Conservation (phyloP, 1,140 invertebrate species). For the Anadara kagoshimensis region DNA sequence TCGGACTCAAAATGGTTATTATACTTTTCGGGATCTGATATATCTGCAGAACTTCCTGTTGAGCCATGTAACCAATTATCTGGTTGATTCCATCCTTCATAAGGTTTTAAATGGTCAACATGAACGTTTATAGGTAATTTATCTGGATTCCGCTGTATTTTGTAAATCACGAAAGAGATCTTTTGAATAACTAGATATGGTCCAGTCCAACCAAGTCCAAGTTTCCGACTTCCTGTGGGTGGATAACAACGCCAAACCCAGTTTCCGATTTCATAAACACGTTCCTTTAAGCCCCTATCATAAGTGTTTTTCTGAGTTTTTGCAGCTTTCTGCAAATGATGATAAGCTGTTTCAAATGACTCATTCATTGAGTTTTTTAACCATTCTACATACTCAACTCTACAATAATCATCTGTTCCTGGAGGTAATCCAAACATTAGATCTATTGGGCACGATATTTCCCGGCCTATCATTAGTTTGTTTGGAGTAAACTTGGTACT, state of each 20-base stretch:
- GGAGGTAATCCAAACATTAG: conserved; percentile 19
- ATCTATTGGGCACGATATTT: conserved; percentile 41
- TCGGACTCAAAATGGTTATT: too few species aligned
- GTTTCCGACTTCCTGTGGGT: conserved; percentile 29
- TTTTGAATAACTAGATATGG: too few species aligned
- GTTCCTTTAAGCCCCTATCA: conserved; percentile 15
- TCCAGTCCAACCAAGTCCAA: conserved; percentile 36
- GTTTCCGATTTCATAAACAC: conserved; percentile 7
- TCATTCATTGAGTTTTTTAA: conserved; percentile 10
- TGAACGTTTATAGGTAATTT: conserved; percentile 10
- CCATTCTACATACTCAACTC: conserved; percentile 25
- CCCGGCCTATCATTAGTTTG: conserved; percentile 41
- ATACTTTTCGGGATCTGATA: too few species aligned
- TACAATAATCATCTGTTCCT: not conserved
- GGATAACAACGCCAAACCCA: conserved; percentile 34
- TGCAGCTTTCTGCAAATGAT: conserved; percentile 8
- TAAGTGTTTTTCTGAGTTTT: conserved; percentile 27
- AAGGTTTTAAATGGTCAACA: conserved; percentile 39
- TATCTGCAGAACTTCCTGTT: too few species aligned
- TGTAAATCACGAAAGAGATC: conserved; percentile 4
- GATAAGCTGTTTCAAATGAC: conserved; percentile 4
- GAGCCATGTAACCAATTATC: not conserved
- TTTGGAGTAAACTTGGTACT: conserved; percentile 45
- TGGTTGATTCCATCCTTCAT: conserved; percentile 1
- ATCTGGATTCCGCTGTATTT: conserved; percentile 4